These are phyloP conservation scores for Atrina japonica DNA, from an alignment of 2,888 invertebrate species.

Conservation along the genomic window DNA sequence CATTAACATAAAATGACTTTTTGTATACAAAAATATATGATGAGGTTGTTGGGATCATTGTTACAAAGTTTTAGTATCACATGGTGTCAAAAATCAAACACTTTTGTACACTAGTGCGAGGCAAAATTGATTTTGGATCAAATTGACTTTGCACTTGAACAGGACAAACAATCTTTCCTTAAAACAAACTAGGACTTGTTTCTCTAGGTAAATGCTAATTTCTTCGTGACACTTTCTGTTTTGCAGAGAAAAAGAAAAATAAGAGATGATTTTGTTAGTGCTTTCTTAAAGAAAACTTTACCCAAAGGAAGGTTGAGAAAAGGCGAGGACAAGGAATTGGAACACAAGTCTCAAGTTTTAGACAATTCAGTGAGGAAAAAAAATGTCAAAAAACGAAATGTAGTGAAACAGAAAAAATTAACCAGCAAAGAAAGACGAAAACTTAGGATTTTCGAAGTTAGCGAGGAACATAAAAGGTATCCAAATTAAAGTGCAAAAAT, in stretches of 20 bases:
- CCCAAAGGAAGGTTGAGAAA: constrained; percentile 49
- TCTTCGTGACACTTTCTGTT: no score
- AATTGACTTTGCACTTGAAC: no score
- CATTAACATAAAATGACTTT: no score
- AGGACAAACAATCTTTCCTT: no score
- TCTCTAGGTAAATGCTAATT: no score
- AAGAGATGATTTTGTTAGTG: constrained; percentile 49
- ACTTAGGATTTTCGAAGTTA: constrained; percentile 60
- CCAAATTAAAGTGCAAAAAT: not conserved
- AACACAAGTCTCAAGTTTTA: constrained; percentile 48
- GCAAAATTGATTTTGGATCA: no score
- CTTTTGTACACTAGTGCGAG: no score
- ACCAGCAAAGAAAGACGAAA: constrained; percentile 57
- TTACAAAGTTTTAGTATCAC: no score
- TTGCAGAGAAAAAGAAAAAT: not conserved
- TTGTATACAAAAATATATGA: no score
- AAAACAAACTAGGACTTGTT: no score
- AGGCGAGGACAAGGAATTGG: constrained; percentile 54
- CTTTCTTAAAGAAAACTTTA: constrained; percentile 55
- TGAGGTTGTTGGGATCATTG: no score
- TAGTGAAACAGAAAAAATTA: constrained; percentile 48
- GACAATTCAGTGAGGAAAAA: constrained; percentile 43
- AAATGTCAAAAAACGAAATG: constrained; percentile 33
- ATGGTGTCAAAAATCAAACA: no score
- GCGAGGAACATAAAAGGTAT: constrained; percentile 59